A percentile compares a stretch with the other conserved stretches of the same genome.
phyloP scores from a whole-genome alignment of 2,797 vertebrate genomes.

The Spondyliosoma cantharus region DNA sequence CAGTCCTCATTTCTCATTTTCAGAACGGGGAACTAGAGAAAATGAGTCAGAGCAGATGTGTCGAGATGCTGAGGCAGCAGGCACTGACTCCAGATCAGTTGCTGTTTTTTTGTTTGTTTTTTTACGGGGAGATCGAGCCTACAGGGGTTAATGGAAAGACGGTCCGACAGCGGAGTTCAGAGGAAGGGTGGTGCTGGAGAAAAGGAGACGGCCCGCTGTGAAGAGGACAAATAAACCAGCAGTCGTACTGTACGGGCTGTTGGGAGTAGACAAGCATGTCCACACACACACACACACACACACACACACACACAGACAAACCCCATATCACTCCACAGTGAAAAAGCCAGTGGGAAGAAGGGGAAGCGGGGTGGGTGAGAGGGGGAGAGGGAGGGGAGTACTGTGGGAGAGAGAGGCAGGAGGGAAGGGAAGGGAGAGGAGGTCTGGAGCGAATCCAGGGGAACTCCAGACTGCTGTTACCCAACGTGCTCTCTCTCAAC shows the following conservation, averaged over 20 bases:
- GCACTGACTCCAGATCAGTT: conserved; percentile 50
- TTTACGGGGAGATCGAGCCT: conserved; percentile 23
- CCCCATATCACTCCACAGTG: conserved; percentile 54
- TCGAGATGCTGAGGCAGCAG: conserved; percentile 48
- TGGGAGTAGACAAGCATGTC: conserved; percentile 48
- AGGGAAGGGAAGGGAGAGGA: conserved; percentile 77
- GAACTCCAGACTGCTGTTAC: conserved; percentile 86
- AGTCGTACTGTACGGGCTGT: conserved; percentile 49
- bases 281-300: conserved; percentile 38
- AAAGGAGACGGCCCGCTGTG: conserved; percentile 53
- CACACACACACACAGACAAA: conserved; percentile 39
- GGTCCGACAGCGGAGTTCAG: conserved; percentile 27
- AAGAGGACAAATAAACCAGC: conserved; percentile 66
- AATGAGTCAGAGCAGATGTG: conserved; percentile 71
- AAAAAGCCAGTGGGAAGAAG: conserved; percentile 65
- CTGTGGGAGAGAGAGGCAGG: conserved; percentile 71
- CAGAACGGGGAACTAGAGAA: conserved; percentile 64
- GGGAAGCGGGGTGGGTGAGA: conserved; percentile 67
- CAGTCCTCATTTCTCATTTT: conserved; percentile 61
- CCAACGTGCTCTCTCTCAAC: conserved; percentile 77
- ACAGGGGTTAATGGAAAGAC: conserved; percentile 43
- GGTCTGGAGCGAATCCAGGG: conserved; percentile 85
- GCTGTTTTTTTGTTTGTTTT: conserved; percentile 25
- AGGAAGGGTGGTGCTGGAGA: conserved; percentile 58
- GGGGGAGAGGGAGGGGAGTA: conserved; percentile 56